Percentiles rank a stretch among this genome's conserved stretches.
Conservation (phyloP, 2,797 vertebrate species). For the Gephyroberyx darwinii region DNA sequence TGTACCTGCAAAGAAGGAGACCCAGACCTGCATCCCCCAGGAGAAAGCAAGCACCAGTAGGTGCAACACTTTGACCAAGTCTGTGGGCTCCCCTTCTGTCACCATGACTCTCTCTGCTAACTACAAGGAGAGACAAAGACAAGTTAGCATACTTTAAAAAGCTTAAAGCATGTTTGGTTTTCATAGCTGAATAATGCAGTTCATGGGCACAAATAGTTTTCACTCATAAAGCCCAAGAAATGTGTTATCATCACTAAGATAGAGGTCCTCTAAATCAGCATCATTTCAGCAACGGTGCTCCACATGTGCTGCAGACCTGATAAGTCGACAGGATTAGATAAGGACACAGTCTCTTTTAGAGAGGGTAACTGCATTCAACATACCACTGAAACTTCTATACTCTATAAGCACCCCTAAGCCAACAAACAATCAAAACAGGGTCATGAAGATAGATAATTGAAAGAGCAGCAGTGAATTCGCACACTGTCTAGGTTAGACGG, state of each 20-base stretch:
- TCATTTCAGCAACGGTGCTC: background rate
- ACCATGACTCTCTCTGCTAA: conserved; percentile 72
- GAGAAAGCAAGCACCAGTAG: conserved; percentile 86
- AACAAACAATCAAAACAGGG: background rate
- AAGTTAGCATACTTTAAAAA: conserved; percentile 1
- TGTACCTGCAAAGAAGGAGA: conserved; percentile 89
- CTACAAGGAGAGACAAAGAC: background rate
- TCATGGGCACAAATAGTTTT: background rate
- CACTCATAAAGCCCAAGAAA: background rate
- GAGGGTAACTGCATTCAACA: background rate
- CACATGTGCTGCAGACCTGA: conserved; percentile 43
- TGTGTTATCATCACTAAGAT: background rate
- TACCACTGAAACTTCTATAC: background rate
- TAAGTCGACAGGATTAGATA: conserved; percentile 38
- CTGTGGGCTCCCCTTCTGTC: conserved; percentile 80
- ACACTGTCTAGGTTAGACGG: background rate
- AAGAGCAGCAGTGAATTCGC: background rate
- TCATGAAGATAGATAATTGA: background rate
- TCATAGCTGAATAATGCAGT: background rate
- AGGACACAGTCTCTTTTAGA: background rate
- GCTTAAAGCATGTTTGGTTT: background rate
- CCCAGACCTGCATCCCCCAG: conserved; percentile 93
- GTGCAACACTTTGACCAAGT: conserved; percentile 83
- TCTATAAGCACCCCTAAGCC: background rate
- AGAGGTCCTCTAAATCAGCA: background rate